Percentiles rank a stretch among this genome's conserved stretches.
Conservation (phyloP, 2,888 invertebrate genomes). For the Tyria jacobaeae region DNA sequence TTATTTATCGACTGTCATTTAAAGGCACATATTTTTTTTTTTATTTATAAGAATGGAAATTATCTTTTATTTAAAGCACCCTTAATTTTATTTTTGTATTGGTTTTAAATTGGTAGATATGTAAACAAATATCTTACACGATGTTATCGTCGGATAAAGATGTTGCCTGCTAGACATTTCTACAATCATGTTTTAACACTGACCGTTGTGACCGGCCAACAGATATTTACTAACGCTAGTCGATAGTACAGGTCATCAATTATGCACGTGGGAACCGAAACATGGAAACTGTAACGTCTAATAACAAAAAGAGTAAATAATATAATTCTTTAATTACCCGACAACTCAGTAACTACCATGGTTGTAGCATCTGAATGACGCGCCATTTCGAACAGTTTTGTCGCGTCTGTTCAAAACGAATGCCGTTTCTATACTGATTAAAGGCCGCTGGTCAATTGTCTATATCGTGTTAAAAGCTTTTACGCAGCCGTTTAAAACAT, state of each 20-base stretch:
- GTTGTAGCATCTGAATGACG: constrained; percentile 66
- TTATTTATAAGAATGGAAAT: no score
- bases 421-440: constrained; percentile 14
- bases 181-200: constrained; percentile 49
- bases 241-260: constrained; percentile 53
- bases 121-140: constrained; percentile 46
- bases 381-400: constrained; percentile 51
- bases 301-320: constrained; percentile 10
- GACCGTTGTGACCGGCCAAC: constrained; percentile 25
- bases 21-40: no score
- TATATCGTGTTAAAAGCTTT: not conserved
- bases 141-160: constrained; percentile 70
- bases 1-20: no score
- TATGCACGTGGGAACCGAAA: constrained; percentile 70
- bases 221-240: constrained; percentile 41
- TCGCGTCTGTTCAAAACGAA: constrained; percentile 45
- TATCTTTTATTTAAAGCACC: no score
- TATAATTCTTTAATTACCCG: constrained; percentile 49
- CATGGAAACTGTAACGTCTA: constrained; percentile 23
- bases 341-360: constrained; percentile 60
- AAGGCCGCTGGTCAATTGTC: not conserved
- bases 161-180: constrained; percentile 80
- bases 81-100: no score
- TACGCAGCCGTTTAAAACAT: not conserved
- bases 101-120: no score